A percentile compares a stretch with the other conserved stretches of the same genome.
These are phyloP conservation scores for Serrognathus titanus DNA, from an alignment of 2,888 invertebrate species.

Conservation along the genomic window DNA sequence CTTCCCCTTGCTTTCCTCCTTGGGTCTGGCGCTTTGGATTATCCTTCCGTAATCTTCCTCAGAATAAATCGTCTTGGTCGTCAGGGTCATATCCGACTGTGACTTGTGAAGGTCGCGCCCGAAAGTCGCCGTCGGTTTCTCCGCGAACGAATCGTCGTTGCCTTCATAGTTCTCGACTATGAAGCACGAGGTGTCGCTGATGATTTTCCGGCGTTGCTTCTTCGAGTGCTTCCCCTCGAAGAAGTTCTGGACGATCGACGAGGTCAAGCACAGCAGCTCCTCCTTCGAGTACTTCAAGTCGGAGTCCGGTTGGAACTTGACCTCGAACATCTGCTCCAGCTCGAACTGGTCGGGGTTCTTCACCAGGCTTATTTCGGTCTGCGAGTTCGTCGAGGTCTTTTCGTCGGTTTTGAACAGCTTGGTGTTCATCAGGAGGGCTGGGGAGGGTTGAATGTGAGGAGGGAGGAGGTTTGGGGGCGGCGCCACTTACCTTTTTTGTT, in stretches of 20 bases:
- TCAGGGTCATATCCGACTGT: constrained; percentile 34
- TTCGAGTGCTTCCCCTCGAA: too few relatives aligned
- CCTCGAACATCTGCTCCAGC: constrained; percentile 15
- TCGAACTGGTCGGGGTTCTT: constrained; percentile 22
- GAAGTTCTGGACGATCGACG: too few relatives aligned
- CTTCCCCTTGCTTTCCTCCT: not conserved
- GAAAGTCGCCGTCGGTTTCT: not conserved
- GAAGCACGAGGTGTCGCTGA: not conserved
- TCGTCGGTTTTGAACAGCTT: not conserved
- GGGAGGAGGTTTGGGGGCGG: not conserved
- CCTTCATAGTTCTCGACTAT: constrained; percentile 19
- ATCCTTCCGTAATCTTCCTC: constrained; percentile 14
- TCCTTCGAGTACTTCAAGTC: constrained; percentile 5
- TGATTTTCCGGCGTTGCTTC: not conserved
- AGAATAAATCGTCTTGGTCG: constrained; percentile 16
- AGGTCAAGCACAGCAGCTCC: not conserved
- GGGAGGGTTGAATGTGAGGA: not conserved
- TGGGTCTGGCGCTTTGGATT: not conserved
- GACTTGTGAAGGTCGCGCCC: constrained; percentile 36
- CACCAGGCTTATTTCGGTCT: constrained; percentile 24
- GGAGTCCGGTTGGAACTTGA: constrained; percentile 7
- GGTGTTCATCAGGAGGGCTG: not conserved
- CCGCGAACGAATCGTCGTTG: not conserved
- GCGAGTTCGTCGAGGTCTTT: constrained; percentile 6
- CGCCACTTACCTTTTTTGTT: constrained; percentile 12